phyloP scores from a whole-genome alignment of 2,888 invertebrate genomes.

The Eretmocerus hayati region DNA sequence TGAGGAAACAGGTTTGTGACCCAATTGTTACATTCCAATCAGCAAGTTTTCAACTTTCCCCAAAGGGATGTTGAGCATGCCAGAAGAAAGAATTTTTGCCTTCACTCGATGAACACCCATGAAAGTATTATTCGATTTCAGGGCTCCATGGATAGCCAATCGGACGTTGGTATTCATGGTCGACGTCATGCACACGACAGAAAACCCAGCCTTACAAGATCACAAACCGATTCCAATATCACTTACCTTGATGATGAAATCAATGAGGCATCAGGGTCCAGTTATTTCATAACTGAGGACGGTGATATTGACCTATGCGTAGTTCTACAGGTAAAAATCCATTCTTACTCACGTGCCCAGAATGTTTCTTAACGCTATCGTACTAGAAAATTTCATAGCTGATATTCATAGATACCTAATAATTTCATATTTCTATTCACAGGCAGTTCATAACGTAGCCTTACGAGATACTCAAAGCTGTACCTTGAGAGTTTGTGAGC shows the following conservation, averaged over 20 bases:
- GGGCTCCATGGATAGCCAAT: slow-evolving; percentile 80
- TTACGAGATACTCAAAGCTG: slow-evolving; percentile 77
- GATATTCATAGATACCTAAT: background rate
- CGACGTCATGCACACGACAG: slow-evolving; percentile 12
- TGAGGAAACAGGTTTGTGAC: slow-evolving; percentile 75
- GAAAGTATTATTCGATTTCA: slow-evolving; percentile 35
- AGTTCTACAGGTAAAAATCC: slow-evolving; percentile 65
- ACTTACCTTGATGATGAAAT: slow-evolving; percentile 80
- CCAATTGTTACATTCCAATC: too few relatives aligned
- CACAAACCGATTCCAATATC: slow-evolving; percentile 88
- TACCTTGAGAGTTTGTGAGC: slow-evolving; percentile 71
- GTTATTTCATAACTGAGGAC: slow-evolving; percentile 88
- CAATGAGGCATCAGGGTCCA: slow-evolving; percentile 81
- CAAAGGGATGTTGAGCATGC: too few relatives aligned
- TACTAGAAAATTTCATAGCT: too few relatives aligned
- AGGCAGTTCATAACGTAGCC: slow-evolving; percentile 83
- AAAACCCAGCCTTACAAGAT: slow-evolving; percentile 57
- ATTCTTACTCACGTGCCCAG: background rate
- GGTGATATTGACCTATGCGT: slow-evolving; percentile 91
- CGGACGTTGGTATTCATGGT: slow-evolving; percentile 59
- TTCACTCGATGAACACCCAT: background rate
- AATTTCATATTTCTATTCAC: slow-evolving; percentile 12
- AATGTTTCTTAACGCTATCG: background rate
- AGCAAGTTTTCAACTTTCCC: too few relatives aligned
- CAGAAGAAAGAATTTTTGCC: too few relatives aligned